Percentiles rank a stretch among this genome's conserved stretches.
These are phyloP conservation scores for Lithobates sylvaticus DNA, from an alignment of 2,797 vertebrate genomes.

Conservation along the genomic window DNA sequence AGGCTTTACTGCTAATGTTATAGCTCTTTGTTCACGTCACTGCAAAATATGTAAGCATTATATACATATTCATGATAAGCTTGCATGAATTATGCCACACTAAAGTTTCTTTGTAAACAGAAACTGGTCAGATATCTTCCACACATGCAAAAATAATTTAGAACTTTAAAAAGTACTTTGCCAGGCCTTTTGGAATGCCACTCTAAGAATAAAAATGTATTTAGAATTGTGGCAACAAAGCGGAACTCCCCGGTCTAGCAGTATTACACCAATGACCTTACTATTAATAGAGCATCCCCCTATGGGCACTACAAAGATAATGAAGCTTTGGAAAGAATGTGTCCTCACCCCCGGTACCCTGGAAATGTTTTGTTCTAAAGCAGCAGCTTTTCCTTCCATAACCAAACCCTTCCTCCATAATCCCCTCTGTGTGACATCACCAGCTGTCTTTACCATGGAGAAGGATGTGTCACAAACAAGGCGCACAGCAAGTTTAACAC, in stretches of 20 bases:
- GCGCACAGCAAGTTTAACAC: conserved; percentile 35
- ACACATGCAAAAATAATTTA: conserved; percentile 30
- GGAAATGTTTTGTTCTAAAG: conserved; percentile 62
- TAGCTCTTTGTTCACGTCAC: background rate
- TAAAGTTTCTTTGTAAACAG: background rate
- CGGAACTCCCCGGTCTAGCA: conserved; percentile 45
- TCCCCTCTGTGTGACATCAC: conserved; percentile 55
- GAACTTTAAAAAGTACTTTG: background rate
- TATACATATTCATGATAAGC: background rate
- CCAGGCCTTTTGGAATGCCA: conserved; percentile 19
- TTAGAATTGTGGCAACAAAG: conserved; percentile 36
- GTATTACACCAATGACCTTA: conserved; percentile 52
- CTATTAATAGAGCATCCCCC: conserved; percentile 57
- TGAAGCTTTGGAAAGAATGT: conserved; percentile 62
- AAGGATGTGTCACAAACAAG: conserved; percentile 51
- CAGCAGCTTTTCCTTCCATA: conserved; percentile 63
- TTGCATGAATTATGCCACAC: background rate
- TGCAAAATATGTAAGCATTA: background rate
- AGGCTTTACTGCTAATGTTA: background rate
- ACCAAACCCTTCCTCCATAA: conserved; percentile 64
- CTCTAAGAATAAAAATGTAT: conserved; percentile 34
- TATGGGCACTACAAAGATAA: conserved; percentile 61
- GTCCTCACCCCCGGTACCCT: conserved; percentile 59
- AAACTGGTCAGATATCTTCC: background rate
- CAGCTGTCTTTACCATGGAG: conserved; percentile 47